Conservation (phyloP, 2,888 invertebrate genomes). For the Caenorhabditis uteleia region DNA sequence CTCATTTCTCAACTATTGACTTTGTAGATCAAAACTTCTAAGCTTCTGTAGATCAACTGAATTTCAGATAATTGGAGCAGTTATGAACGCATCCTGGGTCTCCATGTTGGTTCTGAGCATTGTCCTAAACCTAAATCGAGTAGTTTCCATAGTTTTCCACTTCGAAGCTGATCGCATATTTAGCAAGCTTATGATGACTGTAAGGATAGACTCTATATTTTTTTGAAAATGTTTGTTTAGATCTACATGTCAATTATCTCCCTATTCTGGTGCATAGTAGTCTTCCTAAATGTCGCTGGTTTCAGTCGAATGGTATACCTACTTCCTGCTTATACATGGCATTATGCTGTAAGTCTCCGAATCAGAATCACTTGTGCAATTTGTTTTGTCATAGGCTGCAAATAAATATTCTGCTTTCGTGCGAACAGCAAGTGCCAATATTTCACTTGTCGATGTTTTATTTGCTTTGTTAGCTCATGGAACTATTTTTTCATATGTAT, state of each 20-base stretch:
- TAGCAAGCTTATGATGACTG: constrained; percentile 16
- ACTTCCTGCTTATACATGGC: constrained; percentile 46
- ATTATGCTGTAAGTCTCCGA: constrained; percentile 44
- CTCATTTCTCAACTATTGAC: constrained; percentile 17
- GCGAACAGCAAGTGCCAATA: constrained; percentile 30
- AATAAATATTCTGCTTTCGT: constrained; percentile 10
- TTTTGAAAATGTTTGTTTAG: constrained; percentile 10
- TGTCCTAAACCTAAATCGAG: constrained; percentile 42
- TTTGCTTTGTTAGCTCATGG: constrained; percentile 35
- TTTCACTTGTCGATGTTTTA: constrained; percentile 39
- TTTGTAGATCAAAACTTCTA: constrained; percentile 7
- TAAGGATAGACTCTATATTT: constrained; percentile 5
- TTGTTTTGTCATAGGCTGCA: constrained; percentile 13
- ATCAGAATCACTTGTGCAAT: constrained; percentile 6
- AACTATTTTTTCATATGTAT: constrained; percentile 38
- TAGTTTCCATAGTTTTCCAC: constrained; percentile 41
- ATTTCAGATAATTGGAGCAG: constrained; percentile 42
- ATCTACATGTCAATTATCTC: constrained; percentile 27
- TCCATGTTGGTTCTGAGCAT: constrained; percentile 44
- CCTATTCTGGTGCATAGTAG: constrained; percentile 26
- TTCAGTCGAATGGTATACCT: constrained; percentile 44
- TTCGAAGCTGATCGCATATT: constrained; percentile 30
- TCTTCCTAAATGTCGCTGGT: constrained; percentile 24
- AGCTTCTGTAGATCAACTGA: neutral
- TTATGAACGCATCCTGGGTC: constrained; percentile 47